Conservation (phyloP, 2,113 vertebrate genomes). For the Ammodramus savannarum region DNA sequence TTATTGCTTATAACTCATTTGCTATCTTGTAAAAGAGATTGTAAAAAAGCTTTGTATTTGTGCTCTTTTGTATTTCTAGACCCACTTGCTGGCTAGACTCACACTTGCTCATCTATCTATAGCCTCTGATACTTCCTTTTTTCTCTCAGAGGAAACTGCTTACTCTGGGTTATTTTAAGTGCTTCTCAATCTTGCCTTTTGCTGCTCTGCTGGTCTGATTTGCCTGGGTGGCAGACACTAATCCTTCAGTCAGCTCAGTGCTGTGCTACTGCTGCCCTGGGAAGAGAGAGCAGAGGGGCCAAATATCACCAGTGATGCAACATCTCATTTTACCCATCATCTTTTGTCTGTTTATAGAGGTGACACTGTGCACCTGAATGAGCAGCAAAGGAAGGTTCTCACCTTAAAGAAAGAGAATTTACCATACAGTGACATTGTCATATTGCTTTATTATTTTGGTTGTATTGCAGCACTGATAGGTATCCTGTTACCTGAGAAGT, state of each 20-base stretch:
- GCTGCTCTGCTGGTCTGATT: neutral
- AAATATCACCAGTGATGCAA: neutral
- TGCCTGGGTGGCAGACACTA: neutral
- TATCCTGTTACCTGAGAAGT: neutral
- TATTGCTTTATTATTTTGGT: neutral
- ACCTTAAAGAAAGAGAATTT: neutral
- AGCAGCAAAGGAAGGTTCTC: neutral
- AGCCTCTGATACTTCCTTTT: neutral
- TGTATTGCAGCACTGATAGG: neutral
- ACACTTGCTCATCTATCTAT: neutral
- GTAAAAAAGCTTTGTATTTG: neutral
- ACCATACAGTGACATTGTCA: neutral
- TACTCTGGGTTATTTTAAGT: neutral
- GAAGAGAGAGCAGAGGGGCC: neutral
- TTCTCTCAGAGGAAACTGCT: neutral
- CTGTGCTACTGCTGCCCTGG: neutral
- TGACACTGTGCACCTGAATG: neutral
- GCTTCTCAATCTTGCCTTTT: accelerated
- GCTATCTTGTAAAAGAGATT: neutral
- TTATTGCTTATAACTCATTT: neutral
- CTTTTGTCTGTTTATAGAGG: neutral
- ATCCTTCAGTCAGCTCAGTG: neutral
- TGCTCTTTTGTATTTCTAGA: neutral
- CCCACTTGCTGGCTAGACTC: neutral
- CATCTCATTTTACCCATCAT: neutral